Evolutionary conservation across 2,113 vertebrate genomes (phyloP).

Genomic region (Tautogolabrus adspersus): DNA sequence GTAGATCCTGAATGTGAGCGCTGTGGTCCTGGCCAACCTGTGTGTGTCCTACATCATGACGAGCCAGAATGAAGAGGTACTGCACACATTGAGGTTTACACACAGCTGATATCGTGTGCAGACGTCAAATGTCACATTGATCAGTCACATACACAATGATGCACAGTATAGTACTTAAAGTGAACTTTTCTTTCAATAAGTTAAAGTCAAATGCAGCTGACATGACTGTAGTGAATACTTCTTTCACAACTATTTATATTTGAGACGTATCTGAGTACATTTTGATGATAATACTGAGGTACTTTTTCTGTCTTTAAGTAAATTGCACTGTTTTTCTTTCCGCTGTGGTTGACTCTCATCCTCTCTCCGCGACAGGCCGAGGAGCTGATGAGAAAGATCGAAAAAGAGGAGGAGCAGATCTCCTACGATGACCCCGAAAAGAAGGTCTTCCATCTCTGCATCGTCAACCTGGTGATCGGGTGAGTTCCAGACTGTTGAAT

Average conservation of each 20-base stretch:
- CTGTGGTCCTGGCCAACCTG: constrained; percentile 95
- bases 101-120: not conserved
- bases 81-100: not conserved
- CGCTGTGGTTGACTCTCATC: not conserved
- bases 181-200: no score
- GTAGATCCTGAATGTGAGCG: constrained; percentile 92
- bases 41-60: constrained; percentile 98
- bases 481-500: constrained; percentile 50
- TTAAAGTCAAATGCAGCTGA: no score
- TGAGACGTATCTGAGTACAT: no score
- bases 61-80: constrained; percentile 93
- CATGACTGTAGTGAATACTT: no score
- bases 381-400: constrained; percentile 96
- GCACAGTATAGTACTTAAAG: no score
- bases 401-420: constrained; percentile 95
- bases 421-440: constrained; percentile 92
- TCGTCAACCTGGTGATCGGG: constrained; percentile 98
- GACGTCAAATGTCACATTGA: no score
- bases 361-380: constrained; percentile 82
- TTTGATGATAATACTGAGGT: no score
- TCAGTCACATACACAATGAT: no score
- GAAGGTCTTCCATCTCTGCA: constrained; percentile 96
- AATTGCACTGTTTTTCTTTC: no score
- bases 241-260: no score
- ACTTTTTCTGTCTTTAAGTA: no score